Percentiles rank a stretch among this genome's conserved stretches.
phyloP scores from a whole-genome alignment of 2,797 vertebrate genomes.

The Gambusia yucatana region DNA sequence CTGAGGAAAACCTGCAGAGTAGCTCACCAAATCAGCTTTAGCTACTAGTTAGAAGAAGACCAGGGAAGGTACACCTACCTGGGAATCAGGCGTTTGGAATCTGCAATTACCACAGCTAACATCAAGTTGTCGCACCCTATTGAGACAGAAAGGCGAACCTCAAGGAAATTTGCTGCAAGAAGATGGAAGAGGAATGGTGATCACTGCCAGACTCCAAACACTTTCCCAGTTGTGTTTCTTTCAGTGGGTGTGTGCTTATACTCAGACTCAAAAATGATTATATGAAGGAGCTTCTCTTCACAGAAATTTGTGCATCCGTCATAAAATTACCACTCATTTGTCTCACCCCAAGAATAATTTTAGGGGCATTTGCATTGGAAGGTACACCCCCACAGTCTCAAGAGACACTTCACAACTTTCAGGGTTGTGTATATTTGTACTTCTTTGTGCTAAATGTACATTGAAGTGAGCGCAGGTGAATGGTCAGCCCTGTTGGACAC shows the following conservation, averaged over 20 bases:
- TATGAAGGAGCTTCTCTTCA: background rate
- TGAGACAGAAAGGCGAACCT: background rate
- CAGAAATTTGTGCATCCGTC: background rate
- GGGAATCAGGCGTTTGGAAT: background rate
- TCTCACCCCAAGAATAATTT: background rate
- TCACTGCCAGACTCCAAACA: conserved; percentile 1
- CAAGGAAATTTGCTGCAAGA: background rate
- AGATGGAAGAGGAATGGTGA: background rate
- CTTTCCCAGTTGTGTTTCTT: background rate
- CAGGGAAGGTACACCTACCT: background rate
- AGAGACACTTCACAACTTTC: background rate
- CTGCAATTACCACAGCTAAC: background rate
- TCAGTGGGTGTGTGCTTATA: background rate
- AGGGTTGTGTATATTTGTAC: background rate
- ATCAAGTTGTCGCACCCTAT: background rate
- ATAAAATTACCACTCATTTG: background rate
- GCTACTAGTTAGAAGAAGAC: background rate
- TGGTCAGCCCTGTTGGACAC: conserved; percentile 38
- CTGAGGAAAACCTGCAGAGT: background rate
- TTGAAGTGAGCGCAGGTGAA: conserved; percentile 21
- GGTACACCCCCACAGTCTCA: background rate
- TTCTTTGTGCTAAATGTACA: background rate
- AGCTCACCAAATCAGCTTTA: background rate
- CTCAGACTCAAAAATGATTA: background rate
- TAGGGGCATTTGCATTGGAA: background rate